Base-by-base conservation (phyloP, 2,888 invertebrate genomes). In the Ectemnius continuus region DNA sequence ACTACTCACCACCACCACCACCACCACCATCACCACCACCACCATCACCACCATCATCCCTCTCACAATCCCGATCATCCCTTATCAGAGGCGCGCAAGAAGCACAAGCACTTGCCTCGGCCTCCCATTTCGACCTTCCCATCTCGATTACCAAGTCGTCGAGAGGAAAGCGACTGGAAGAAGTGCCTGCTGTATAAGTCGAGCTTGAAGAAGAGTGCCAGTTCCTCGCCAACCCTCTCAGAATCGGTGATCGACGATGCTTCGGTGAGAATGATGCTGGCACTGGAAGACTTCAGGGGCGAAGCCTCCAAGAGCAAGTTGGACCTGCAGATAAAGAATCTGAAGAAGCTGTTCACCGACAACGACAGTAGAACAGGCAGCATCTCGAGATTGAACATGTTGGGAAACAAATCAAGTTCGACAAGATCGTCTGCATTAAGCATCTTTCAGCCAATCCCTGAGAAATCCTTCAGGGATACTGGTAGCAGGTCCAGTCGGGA, bases 251-350 rank as follows among this genome's bases (percentile, higher is more conserved):
- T 91, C 61, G 89, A 92, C 73, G 89, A 90, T 48, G 88, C 93
- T 80, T 87, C 88, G 6, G 61, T 89, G 26, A 83, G 78, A 72
- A 80, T 83, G 56, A 85, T 92, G 61, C 87, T 94, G 61, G 91
- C 92, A 59, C 93, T 94, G 78, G 94, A 96, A 91, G 93, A 94
- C 86, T 92, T 93, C 89, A 90, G 94, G 80, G 91, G 94, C 80
- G 91, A 92, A 70, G 90, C 91, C 14, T 88, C 92, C 23, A 77
- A 45, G 81, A 91, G 92, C 79, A 87, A 92, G 58, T 90, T 94
- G 85, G 84, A 93, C 68, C 86, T 94, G 20, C 93, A 93, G 62
- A 92, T 95, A 60, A 94, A 93, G 79, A 94, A 94, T 75, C 91
- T 96, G 0, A 94, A 94, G 85, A 92, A 88, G 88, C 91, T 93